Evolutionary conservation across 1,140 invertebrate genomes (phyloP).

Genomic region (Tachypleus tridentatus): DNA sequence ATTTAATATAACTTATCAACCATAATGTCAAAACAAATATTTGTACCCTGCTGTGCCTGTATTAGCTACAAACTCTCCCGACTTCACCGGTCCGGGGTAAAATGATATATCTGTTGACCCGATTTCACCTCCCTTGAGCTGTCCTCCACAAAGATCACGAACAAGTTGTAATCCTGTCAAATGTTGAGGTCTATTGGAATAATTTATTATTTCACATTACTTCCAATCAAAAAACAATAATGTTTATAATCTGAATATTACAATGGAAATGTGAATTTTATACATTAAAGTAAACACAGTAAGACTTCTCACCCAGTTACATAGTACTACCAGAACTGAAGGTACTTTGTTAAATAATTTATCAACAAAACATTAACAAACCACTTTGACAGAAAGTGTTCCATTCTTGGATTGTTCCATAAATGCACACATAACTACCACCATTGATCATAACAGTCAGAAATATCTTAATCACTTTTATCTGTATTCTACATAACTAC

Average conservation of each 20-base stretch:
- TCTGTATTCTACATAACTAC: too few species aligned
- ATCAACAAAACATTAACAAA: too few species aligned
- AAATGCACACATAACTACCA: too few species aligned
- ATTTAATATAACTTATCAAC: not conserved
- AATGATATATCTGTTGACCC: constrained; percentile 65
- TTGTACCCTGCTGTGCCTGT: constrained; percentile 63
- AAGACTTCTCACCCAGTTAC: too few species aligned
- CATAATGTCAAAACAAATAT: constrained; percentile 1
- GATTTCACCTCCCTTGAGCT: constrained; percentile 49
- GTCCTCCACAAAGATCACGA: constrained; percentile 53
- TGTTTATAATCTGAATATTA: too few species aligned
- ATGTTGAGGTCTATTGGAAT: constrained; percentile 56
- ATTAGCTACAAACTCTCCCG: constrained; percentile 50
- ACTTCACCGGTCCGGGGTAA: constrained; percentile 46
- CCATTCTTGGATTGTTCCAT: too few species aligned
- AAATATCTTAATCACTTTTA: too few species aligned
- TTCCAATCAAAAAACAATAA: not conserved
- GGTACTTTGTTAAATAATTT: too few species aligned
- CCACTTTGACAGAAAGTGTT: too few species aligned
- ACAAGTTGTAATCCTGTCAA: constrained; percentile 64
- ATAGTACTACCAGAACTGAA: too few species aligned
- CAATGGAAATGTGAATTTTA: not conserved
- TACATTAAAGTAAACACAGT: not conserved
- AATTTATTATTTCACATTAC: not conserved
- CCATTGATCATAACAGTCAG: too few species aligned